These are phyloP conservation scores for western clawed frog (Xenopus tropicalis) DNA, from an alignment of 2,113 vertebrate species.

Conservation along the genomic window DNA sequence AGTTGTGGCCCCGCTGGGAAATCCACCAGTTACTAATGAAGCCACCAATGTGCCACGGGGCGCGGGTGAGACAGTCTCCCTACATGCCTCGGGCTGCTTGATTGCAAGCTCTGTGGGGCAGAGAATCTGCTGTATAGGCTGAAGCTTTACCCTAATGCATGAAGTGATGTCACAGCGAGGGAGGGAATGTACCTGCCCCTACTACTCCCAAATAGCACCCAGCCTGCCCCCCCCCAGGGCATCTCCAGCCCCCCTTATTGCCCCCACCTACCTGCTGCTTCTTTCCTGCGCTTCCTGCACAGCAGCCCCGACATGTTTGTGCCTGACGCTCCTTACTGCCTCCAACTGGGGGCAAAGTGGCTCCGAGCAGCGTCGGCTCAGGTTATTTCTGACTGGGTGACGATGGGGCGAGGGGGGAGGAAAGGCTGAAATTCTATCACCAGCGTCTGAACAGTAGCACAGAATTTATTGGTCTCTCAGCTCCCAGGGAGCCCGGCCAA, in stretches of 20 bases:
- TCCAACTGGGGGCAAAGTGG: slow-evolving; percentile 42
- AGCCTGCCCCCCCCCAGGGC: not conserved
- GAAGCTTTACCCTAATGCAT: too few relatives aligned
- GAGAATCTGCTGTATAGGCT: too few relatives aligned
- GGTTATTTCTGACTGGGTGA: slow-evolving; percentile 70
- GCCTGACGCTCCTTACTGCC: not conserved
- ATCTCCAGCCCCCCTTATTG: not conserved
- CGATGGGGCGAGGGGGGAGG: slow-evolving; percentile 39
- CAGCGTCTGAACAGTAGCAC: not conserved
- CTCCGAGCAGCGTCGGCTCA: slow-evolving; percentile 56
- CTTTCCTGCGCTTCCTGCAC: slow-evolving; percentile 77
- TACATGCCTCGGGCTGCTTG: too few relatives aligned
- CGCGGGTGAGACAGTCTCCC: too few relatives aligned
- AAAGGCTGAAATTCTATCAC: slow-evolving; percentile 14
- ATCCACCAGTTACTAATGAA: too few relatives aligned
- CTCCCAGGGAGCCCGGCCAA: not conserved
- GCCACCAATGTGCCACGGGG: too few relatives aligned
- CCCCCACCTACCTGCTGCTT: slow-evolving; percentile 74
- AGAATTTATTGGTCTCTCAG: not conserved
- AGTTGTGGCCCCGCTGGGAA: too few relatives aligned
- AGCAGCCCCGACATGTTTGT: slow-evolving; percentile 75
- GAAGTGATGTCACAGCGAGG: too few relatives aligned
- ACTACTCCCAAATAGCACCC: not conserved
- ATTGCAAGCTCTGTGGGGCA: too few relatives aligned
- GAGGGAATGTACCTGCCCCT: not conserved